Conservation (phyloP, 2,888 invertebrate species). For the Rotaria socialis region DNA sequence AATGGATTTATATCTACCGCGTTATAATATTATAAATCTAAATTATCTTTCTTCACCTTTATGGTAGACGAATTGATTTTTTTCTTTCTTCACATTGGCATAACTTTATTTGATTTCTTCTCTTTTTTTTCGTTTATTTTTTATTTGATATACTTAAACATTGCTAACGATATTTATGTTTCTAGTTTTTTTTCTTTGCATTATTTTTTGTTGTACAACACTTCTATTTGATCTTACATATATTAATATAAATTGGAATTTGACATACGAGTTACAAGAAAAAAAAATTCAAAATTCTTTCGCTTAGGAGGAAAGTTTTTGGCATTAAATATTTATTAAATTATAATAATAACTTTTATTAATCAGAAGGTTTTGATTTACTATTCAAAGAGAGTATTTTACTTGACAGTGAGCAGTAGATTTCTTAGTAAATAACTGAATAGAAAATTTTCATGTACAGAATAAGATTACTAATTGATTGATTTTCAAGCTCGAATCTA, state of each 20-base stretch:
- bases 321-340: no score
- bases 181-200: background rate
- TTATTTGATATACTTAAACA: conserved; percentile 10
- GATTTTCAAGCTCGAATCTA: background rate
- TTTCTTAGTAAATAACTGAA: no score
- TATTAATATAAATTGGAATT: background rate
- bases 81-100: background rate
- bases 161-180: background rate
- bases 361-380: no score
- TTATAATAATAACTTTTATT: no score
- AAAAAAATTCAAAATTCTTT: no score
- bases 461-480: no score
- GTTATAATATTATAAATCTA: background rate
- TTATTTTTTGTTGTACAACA: background rate
- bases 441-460: no score
- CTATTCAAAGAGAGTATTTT: no score
- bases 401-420: no score
- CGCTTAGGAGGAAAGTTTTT: no score
- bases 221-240: background rate
- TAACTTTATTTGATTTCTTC: background rate
- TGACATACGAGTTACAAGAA: background rate
- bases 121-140: background rate
- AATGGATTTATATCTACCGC: conserved; percentile 11
- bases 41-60: conserved; percentile 22
- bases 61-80: conserved; percentile 22